Percentiles rank a stretch among this genome's conserved stretches.
phyloP scores from a whole-genome alignment of 2,797 vertebrate species.

The Micrastur ruficollis region DNA sequence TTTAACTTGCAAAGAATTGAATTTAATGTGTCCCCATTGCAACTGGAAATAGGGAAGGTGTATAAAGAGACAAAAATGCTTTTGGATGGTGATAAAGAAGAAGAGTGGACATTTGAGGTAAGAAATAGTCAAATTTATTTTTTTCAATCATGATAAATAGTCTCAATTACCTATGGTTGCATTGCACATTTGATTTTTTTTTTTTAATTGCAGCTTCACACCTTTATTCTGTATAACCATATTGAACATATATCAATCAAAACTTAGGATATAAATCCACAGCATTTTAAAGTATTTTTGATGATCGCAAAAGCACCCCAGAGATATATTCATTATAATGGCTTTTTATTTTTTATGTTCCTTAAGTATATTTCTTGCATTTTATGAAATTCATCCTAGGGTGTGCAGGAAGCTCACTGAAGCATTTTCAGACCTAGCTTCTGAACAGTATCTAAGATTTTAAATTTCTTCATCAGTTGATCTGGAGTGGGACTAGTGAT shows the following conservation, averaged over 20 bases:
- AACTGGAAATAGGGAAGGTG: conserved; percentile 76
- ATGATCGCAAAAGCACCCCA: neutral
- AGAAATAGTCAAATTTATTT: conserved; percentile 6
- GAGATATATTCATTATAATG: neutral
- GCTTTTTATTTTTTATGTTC: neutral
- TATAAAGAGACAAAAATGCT: conserved; percentile 86
- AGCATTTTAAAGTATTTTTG: neutral
- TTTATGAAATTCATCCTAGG: neutral
- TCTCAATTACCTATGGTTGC: neutral
- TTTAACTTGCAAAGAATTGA: conserved; percentile 92
- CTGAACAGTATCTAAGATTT: neutral
- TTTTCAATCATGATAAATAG: neutral
- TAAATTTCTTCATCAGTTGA: neutral
- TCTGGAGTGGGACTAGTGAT: neutral
- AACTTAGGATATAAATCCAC: neutral
- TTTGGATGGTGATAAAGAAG: conserved; percentile 87
- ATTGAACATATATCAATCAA: neutral
- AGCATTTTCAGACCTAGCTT: neutral
- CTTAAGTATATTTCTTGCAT: neutral
- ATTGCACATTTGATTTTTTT: neutral
- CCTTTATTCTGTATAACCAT: neutral
- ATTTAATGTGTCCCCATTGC: conserved; percentile 84
- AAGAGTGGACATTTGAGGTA: conserved; percentile 92
- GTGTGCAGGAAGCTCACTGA: neutral
- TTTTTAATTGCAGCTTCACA: neutral